Evolutionary conservation across 2,888 invertebrate species (phyloP).

Genomic region (Polyommatus iphigenia): DNA sequence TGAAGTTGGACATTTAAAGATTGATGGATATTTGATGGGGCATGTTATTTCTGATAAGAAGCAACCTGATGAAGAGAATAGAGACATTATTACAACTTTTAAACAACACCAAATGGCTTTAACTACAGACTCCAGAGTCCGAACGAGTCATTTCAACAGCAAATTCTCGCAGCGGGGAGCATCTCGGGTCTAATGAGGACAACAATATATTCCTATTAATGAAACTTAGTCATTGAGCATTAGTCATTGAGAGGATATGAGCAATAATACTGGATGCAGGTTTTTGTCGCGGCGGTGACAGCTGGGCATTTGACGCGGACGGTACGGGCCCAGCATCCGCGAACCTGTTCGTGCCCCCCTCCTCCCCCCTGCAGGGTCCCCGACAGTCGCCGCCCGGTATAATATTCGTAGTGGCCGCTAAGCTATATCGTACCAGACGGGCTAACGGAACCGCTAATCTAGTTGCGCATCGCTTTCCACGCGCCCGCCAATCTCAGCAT

Average conservation of each 20-base stretch:
- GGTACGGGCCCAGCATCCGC: slow-evolving; percentile 51
- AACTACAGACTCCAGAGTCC: not conserved
- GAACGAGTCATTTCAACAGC: not conserved
- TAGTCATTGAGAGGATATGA: slow-evolving; percentile 34
- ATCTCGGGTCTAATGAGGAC: not conserved
- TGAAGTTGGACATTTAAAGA: not conserved
- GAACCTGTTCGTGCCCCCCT: slow-evolving; percentile 66
- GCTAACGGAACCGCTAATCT: slow-evolving; percentile 74
- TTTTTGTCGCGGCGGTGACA: slow-evolving; percentile 44
- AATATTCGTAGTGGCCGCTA: slow-evolving; percentile 57
- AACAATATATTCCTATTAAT: slow-evolving; percentile 34
- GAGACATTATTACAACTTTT: not conserved
- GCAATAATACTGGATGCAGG: slow-evolving; percentile 30
- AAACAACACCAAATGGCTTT: not conserved
- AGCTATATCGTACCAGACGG: slow-evolving; percentile 71
- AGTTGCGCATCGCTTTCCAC: slow-evolving; percentile 65
- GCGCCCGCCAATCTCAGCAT: slow-evolving; percentile 52
- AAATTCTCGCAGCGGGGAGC: not conserved
- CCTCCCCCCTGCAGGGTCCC: slow-evolving; percentile 44
- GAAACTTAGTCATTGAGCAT: slow-evolving; percentile 32
- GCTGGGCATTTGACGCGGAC: slow-evolving; percentile 51
- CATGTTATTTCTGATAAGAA: not conserved
- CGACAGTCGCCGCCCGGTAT: slow-evolving; percentile 41
- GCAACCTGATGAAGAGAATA: not conserved
- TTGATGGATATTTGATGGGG: not conserved